A percentile compares a stretch with the other conserved stretches of the same genome.
Conservation (phyloP, 2,797 vertebrate genomes). For the Hemitrygon akajei region DNA sequence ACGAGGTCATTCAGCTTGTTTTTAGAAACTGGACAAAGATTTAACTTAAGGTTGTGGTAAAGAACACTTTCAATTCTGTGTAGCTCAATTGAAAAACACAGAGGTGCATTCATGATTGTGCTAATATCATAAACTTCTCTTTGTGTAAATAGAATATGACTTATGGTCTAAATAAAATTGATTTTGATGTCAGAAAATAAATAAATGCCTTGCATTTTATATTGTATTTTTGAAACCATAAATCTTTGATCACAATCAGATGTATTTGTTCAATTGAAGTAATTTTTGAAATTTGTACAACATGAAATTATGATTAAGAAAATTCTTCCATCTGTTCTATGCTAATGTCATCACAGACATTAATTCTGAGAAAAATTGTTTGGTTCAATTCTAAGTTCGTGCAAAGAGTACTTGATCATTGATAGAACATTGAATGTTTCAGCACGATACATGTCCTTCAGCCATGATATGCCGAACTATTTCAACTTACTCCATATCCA, state of each 20-base stretch:
- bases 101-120: not conserved
- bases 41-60: not conserved
- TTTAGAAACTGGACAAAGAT: not conserved
- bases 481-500: too few species aligned
- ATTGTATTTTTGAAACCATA: not conserved
- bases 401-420: not conserved
- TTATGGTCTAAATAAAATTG: not conserved
- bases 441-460: too few species aligned
- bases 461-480: too few species aligned
- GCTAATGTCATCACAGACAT: not conserved
- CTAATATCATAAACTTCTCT: not conserved
- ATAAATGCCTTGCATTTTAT: not conserved
- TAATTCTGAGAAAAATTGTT: not conserved
- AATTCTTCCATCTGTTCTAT: not conserved
- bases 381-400: not conserved
- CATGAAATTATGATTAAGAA: not conserved
- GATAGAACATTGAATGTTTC: too few species aligned
- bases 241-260: not conserved
- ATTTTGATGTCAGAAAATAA: not conserved
- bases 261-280: not conserved
- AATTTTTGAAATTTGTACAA: not conserved
- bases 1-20: not conserved
- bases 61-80: not conserved
- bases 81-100: not conserved
- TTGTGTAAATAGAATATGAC: not conserved